Evolutionary conservation across 1,140 invertebrate species (phyloP).

Genomic region (Drosophila pectinifera): DNA sequence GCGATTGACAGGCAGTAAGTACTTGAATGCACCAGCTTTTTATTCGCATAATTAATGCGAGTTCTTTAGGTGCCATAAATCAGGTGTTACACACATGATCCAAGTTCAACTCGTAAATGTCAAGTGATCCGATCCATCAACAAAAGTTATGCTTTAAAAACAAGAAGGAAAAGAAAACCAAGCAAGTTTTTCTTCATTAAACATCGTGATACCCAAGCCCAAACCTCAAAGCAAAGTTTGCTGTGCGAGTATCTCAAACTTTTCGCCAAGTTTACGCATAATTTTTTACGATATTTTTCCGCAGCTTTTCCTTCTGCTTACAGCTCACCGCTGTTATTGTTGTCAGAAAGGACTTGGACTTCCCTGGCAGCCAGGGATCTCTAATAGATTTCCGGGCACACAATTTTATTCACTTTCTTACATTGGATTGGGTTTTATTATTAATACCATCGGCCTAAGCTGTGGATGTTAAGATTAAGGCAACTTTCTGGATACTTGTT

Average conservation of each 20-base stretch:
- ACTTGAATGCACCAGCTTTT: neutral
- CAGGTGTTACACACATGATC: neutral
- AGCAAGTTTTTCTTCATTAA: slow-evolving; percentile 40
- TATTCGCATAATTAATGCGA: slow-evolving; percentile 7
- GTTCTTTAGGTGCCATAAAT: neutral
- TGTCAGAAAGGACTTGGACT: slow-evolving; percentile 13
- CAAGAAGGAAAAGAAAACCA: slow-evolving; percentile 8
- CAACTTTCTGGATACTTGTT: slow-evolving; percentile 16
- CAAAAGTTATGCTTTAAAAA: slow-evolving; percentile 1
- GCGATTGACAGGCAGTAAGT: slow-evolving; percentile 8
- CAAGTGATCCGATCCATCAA: slow-evolving; percentile 25
- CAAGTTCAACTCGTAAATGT: neutral
- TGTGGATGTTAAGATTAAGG: slow-evolving; percentile 30
- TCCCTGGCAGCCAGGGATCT: slow-evolving; percentile 11
- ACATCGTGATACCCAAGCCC: slow-evolving; percentile 26
- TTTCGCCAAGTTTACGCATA: slow-evolving; percentile 54
- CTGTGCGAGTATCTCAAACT: slow-evolving; percentile 30
- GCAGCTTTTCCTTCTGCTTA: slow-evolving; percentile 14
- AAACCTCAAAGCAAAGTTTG: slow-evolving; percentile 33
- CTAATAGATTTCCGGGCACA: slow-evolving; percentile 44
- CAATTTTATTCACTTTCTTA: slow-evolving; percentile 34
- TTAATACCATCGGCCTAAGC: slow-evolving; percentile 38
- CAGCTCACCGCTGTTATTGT: slow-evolving; percentile 27
- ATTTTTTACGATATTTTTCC: slow-evolving; percentile 59
- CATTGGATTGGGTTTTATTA: slow-evolving; percentile 41